These are phyloP conservation scores for Pinctada fucata DNA, from an alignment of 2,888 invertebrate genomes.

Conservation along the genomic window DNA sequence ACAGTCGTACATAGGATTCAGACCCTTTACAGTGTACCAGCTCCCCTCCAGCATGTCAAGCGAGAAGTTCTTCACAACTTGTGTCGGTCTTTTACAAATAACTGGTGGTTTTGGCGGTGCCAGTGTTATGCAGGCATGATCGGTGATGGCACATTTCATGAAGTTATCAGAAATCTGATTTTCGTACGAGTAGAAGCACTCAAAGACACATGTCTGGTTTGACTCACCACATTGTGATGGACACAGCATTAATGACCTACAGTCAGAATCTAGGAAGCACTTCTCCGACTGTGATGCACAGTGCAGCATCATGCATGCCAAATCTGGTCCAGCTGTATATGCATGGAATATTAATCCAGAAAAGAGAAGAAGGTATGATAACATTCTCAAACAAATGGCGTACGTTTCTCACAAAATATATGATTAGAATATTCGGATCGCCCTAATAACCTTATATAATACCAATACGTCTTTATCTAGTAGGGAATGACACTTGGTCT, in stretches of 20 bases:
- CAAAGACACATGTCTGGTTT: conserved; percentile 50
- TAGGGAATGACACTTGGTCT: no score
- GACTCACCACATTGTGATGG: conserved; percentile 44
- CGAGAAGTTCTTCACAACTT: conserved; percentile 35
- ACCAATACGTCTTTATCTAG: no score
- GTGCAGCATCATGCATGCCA: conserved; percentile 48
- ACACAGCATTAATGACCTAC: conserved; percentile 45
- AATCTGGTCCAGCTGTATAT: conserved; percentile 24
- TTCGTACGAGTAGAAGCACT: conserved; percentile 51
- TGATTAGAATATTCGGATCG: no score
- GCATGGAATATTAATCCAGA: not conserved
- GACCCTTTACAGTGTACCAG: conserved; percentile 48
- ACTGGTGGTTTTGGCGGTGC: conserved; percentile 43
- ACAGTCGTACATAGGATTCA: conserved; percentile 50
- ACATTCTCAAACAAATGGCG: no score
- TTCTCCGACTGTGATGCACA: conserved; percentile 41
- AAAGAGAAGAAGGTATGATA: no score
- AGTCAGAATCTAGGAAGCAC: conserved; percentile 43
- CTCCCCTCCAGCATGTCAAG: conserved; percentile 38
- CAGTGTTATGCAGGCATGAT: conserved; percentile 45
- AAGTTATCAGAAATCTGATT: conserved; percentile 47
- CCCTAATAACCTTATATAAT: no score
- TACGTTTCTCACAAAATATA: no score
- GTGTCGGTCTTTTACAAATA: conserved; percentile 41
- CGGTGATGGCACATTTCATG: conserved; percentile 51